Conservation (phyloP, 2,113 vertebrate genomes). For the Hirundichthys speculiger region DNA sequence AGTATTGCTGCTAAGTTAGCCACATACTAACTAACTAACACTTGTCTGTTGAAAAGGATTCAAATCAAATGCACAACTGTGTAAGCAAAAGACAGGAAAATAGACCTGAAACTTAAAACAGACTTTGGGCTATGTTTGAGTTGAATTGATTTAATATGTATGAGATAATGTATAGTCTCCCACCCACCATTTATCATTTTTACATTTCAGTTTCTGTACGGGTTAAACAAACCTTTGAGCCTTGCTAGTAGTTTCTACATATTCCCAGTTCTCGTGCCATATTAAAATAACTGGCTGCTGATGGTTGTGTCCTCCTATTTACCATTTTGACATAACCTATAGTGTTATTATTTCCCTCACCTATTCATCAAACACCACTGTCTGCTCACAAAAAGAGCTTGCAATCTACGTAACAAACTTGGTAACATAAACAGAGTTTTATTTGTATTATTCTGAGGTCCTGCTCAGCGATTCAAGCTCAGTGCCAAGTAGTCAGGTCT, state of each 20-base stretch:
- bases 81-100: not conserved
- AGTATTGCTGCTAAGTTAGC: too few relatives aligned
- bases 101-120: not conserved
- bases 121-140: not conserved
- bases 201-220: not conserved
- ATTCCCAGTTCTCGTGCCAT: not conserved
- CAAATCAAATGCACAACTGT: not conserved
- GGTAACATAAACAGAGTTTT: slow-evolving; percentile 52
- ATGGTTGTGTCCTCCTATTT: not conserved
- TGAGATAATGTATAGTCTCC: too few relatives aligned
- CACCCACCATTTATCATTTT: not conserved
- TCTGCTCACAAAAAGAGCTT: slow-evolving; percentile 20
- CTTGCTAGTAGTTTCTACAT: not conserved
- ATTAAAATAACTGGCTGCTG: slow-evolving; percentile 9
- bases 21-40: too few relatives aligned
- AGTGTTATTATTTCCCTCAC: slow-evolving; percentile 2
- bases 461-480: slow-evolving; percentile 55
- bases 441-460: slow-evolving; percentile 58
- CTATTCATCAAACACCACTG: slow-evolving; percentile 14
- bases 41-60: too few relatives aligned
- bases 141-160: not conserved
- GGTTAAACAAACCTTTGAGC: not conserved
- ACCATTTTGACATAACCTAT: not conserved
- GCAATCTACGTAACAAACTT: slow-evolving; percentile 29
- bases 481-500: slow-evolving; percentile 55